Base-by-base conservation (phyloP, 1,140 invertebrate species). In the Ladona fulva region DNA sequence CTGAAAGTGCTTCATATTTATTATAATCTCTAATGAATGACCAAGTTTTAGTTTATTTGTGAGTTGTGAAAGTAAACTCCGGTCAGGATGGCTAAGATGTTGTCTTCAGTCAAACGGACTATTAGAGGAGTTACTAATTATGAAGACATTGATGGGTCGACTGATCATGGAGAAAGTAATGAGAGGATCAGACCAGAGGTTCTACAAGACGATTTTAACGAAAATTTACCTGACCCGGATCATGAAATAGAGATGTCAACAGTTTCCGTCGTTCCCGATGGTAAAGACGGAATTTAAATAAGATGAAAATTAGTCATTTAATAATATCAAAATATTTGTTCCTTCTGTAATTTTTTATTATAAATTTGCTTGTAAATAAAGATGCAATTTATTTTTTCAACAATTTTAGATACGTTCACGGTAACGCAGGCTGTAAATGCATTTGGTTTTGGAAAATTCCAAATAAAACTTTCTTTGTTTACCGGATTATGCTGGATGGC, bases 401-500 rank as follows among this genome's bases (percentile, higher is more conserved):
- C 3, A 29, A 10, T 86, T 87, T 79, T 84, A 95, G 95, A 96
- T 86, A 95, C 94, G n/a, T 98, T 93, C 83, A 98, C 96, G 42
- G 93, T 97, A 0, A 94, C 95, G 81, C 94, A 97, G 85, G 96
- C 96, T 75, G 95, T 98, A n/a, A 97, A 98, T 88, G 90, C 92
- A 0, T 88, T 98, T 78, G 97, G 97, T 8, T 98, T 98, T 89
- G 97, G 97, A 24, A 95, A 92, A 87, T 98, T 98, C 85, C 97
- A 98, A 91, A 91, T 97, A 0, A 96, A 97, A 83, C 83, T 95
- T 24, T 95, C 94, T 0, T 86, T 95, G 22, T 92, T 94, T 81
- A 95, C 94, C 42, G 94, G 94, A 0, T 85, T 96, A 6, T 95
- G 94, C 83, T 95, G 96, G 96, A 98, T 97, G 96, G 94, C 96